Conservation (phyloP, 2,797 vertebrate genomes). For the Rhynchonycteris naso region DNA sequence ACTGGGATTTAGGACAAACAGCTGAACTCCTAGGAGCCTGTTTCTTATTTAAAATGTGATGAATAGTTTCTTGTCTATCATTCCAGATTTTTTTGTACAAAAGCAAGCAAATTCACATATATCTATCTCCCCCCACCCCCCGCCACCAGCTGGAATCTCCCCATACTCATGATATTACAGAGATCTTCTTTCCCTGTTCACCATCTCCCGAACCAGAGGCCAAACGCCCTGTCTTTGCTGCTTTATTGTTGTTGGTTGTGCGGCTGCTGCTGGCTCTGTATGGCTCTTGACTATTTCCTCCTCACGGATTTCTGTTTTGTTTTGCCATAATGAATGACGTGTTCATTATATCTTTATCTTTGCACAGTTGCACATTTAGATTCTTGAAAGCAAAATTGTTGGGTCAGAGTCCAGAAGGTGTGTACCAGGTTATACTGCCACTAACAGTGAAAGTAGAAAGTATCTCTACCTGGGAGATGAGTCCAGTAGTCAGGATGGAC, state of each 20-base stretch:
- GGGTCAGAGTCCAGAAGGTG: not conserved
- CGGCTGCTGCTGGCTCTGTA: fast-evolving
- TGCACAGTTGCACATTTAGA: not conserved
- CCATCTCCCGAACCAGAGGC: not conserved
- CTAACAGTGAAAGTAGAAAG: not conserved
- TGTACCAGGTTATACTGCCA: not conserved
- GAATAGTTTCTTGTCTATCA: not conserved
- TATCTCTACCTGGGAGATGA: not conserved
- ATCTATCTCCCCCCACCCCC: not conserved
- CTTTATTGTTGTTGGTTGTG: fast-evolving
- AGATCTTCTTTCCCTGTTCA: not conserved
- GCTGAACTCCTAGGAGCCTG: not conserved
- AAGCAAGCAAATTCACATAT: not conserved
- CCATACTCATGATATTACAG: not conserved
- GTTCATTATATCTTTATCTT: not conserved
- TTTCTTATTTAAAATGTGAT: conserved; percentile 11
- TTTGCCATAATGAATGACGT: not conserved
- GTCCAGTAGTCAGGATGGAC: not conserved
- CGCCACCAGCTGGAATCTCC: not conserved
- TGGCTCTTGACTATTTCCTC: not conserved
- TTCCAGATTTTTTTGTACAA: not conserved
- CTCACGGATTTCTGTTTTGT: not conserved
- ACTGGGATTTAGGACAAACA: not conserved
- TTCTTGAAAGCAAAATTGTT: not conserved
- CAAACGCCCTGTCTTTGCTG: not conserved